Conservation (phyloP, 2,113 vertebrate genomes). For the Cyanistes caeruleus region DNA sequence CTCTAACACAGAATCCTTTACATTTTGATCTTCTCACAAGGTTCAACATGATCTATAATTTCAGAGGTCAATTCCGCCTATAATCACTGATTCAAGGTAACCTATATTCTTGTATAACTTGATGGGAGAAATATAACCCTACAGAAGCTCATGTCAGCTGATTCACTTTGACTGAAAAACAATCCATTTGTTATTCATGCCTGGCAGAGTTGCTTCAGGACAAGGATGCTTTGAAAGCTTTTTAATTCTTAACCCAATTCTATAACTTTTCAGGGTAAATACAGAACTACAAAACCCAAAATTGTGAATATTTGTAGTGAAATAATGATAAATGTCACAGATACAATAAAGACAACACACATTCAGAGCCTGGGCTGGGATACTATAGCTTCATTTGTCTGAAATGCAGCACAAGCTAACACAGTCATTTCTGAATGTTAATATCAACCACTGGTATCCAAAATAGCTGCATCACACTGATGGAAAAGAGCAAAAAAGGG, state of each 20-base stretch:
- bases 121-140: background rate
- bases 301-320: background rate
- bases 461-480: background rate
- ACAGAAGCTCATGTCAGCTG: background rate
- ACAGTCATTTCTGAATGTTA: background rate
- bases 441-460: background rate
- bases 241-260: constrained; percentile 21
- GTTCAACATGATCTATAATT: background rate
- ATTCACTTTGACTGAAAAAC: constrained; percentile 29
- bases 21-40: background rate
- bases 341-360: background rate
- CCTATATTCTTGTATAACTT: background rate
- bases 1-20: background rate
- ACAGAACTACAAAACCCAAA: background rate
- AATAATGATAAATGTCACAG: background rate
- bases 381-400: background rate
- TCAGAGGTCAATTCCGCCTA: background rate
- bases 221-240: constrained; percentile 26
- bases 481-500: background rate
- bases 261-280: background rate
- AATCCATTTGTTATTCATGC: constrained; percentile 39
- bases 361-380: background rate
- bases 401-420: background rate
- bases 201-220: constrained; percentile 33
- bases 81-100: background rate